Evolutionary conservation across 2,888 invertebrate genomes (phyloP).

Genomic region (Antheraea assamensis): DNA sequence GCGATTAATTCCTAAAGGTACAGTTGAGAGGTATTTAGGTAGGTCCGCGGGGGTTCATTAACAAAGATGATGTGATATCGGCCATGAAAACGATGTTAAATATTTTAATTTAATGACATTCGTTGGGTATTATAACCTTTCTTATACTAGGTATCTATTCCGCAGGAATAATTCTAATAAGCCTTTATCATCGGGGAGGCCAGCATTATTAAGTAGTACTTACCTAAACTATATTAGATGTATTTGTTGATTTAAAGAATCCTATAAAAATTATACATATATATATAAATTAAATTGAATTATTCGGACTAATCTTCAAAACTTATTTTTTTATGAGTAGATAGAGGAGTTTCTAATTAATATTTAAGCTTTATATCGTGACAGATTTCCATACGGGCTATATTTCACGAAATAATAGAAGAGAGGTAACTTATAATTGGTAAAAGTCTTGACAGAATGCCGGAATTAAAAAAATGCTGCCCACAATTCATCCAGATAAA

Average conservation of each 20-base stretch:
- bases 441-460: background rate
- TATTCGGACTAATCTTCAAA: too few species aligned
- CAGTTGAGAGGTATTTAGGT: conserved; percentile 41
- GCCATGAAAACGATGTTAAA: conserved; percentile 44
- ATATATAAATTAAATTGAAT: too few species aligned
- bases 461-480: too few species aligned
- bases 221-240: background rate
- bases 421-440: background rate
- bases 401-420: too few species aligned
- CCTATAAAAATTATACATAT: too few species aligned
- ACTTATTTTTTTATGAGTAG: too few species aligned
- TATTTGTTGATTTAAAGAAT: too few species aligned
- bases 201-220: background rate
- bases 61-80: conserved; percentile 42
- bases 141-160: background rate
- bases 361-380: too few species aligned
- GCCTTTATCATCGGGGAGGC: background rate
- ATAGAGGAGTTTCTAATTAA: too few species aligned
- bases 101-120: conserved; percentile 33
- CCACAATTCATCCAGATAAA: too few species aligned
- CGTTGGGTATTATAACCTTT: background rate
- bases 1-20: conserved; percentile 49
- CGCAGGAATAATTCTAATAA: background rate
- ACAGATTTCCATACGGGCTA: too few species aligned
- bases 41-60: conserved; percentile 43